Base-by-base conservation (phyloP, 30 jellyfish, hydroid and myxozoan species). In the Turritopsis rubra region DNA sequence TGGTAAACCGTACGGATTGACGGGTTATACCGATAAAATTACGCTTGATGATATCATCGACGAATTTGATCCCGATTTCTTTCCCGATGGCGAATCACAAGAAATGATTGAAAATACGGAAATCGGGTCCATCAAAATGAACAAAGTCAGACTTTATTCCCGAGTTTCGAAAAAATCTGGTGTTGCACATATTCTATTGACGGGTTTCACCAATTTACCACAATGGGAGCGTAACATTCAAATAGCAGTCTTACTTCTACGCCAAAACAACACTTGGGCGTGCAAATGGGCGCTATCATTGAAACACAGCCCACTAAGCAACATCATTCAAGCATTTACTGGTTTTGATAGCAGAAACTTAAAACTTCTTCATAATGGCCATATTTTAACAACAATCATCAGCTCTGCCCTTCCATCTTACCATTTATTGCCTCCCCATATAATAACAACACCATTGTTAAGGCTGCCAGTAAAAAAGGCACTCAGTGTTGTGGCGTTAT, bases 81-180 rank as follows among this genome's bases (percentile, higher is more conserved):
- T 31, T 81, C 96, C 97, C 0, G 72, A 80, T 41, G 84, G 83
- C 27, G 93, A 82, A 4, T 75, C 95, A 65, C 86, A 84, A 68
- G 87, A 80, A 52, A 94, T 94, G 99, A 73, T 94, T 22, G 97
- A 87, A 68, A 94, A 94, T 73, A 94, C 97, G 20, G 99, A 94
- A 72, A 86, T 89, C 1, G 86, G 84, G 1, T 90, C 83, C 71
- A 72, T 94, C 65, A 88, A 80, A 16, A 52, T 94, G 65, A 88
- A 87, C 1, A 75, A 88, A 26, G 99, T 89, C 71, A 89, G 77
- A 53, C 76, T 94, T 41, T 94, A 89, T 81, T 94, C 99, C 21
- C 91, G 99, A 24, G 91, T 94, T 72, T 86, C 95, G 52, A 31
- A 90, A 65, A 79, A 87, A 54, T 86, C 89, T 82, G 88, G 88